Conservation (phyloP, 2,888 invertebrate species). For the Bombylius discolor region DNA sequence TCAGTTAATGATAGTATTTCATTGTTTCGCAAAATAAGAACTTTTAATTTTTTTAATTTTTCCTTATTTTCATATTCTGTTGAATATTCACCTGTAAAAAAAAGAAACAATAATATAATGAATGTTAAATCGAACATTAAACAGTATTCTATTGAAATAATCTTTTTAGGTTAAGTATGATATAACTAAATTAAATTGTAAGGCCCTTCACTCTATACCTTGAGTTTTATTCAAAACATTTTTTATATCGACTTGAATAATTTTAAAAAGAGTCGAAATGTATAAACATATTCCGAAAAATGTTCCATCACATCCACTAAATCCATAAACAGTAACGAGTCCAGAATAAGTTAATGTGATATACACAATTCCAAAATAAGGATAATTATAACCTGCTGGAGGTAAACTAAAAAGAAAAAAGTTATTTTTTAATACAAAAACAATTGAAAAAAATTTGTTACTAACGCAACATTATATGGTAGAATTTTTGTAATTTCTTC, state of each 20-base stretch:
- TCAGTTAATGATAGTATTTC: slow-evolving; percentile 20
- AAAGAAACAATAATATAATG: too few relatives aligned
- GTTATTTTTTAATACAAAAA: too few relatives aligned
- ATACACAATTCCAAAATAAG: slow-evolving; percentile 25
- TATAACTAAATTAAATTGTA: too few relatives aligned
- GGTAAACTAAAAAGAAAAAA: slow-evolving; percentile 20
- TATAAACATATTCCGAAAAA: slow-evolving; percentile 30
- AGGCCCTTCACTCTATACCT: neutral
- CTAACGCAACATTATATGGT: slow-evolving; percentile 29
- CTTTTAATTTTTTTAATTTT: slow-evolving; percentile 19
- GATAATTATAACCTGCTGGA: neutral
- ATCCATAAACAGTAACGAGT: slow-evolving; percentile 26
- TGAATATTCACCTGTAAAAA: neutral
- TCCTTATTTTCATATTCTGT: slow-evolving; percentile 18
- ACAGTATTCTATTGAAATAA: too few relatives aligned
- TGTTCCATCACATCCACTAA: slow-evolving; percentile 29
- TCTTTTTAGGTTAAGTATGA: too few relatives aligned
- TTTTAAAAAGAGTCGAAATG: slow-evolving; percentile 24
- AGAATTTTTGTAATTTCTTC: slow-evolving; percentile 19
- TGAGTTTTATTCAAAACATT: neutral
- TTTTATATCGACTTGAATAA: slow-evolving; percentile 25
- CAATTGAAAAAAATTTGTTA: neutral
- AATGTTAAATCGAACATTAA: too few relatives aligned
- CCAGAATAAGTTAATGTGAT: slow-evolving; percentile 23
- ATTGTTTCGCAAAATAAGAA: slow-evolving; percentile 26